Base-by-base conservation (phyloP, 64 coral and sea anemone genomes). In the Porites australiensis region DNA sequence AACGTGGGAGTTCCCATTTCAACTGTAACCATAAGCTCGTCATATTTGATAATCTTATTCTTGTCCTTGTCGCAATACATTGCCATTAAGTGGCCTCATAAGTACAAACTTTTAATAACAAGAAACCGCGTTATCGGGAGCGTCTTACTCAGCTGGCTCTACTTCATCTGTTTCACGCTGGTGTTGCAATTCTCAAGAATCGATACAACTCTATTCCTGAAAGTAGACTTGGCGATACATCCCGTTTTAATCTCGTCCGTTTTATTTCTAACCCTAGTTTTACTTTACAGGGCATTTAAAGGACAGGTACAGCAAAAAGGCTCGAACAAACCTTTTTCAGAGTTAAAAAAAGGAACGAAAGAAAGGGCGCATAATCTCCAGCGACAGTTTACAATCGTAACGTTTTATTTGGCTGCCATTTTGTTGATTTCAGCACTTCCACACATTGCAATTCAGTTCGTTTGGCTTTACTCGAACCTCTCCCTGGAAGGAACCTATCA, bases 11-110 rank as follows among this genome's bases (percentile, higher is more conserved):
- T 74, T 71, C 80, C 90, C 13, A 71, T 90, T 58, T 94, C 95
- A 4, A 97, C 95, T n/a, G 93, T 97, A 14, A 93, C 95, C 4
- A 97, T 97, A 48, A 97, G 95, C 72, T 97, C 95, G 2, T 97
- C 95, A 18, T 97, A 91, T 77, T 51, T 97, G 44, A 97, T 97
- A 68, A 60, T 97, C 10, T 58, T 97, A 2, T 83, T 60, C 58
- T 70, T 97, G 20, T 91, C 95, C 0, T 87, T 93, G 83, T 97
- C 95, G 11, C 95, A 97, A 89, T 94, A 77, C 23, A 82, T 97
- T 23, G 95, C 95, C 58, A 85, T 97, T 47, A 84, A 89, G 21
- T 94, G 83, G 44, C 95, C 95, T 43, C 92, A 97, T 75, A 76
- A 84, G 16, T 97, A 94, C 18, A 94, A 89, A 62, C 9, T 66